Percentiles rank a stretch among this genome's conserved stretches.
phyloP scores from a whole-genome alignment of 2,888 invertebrate genomes.

The Hylaea fasciaria region DNA sequence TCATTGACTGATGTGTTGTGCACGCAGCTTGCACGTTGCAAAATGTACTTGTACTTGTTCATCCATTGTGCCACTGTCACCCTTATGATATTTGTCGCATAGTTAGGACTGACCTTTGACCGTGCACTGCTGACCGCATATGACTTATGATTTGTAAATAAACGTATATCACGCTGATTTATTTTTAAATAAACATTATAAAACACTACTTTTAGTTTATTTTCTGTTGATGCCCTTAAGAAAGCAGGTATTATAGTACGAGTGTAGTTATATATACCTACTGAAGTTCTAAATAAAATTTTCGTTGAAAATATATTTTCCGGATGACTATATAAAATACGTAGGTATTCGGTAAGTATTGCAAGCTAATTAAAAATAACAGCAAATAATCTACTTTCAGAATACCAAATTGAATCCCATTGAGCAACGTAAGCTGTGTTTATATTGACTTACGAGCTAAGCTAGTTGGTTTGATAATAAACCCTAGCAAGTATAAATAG shows the following conservation, averaged over 20 bases:
- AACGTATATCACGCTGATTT: conserved; percentile 72
- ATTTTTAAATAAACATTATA: conserved; percentile 72
- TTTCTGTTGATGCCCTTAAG: conserved; percentile 24
- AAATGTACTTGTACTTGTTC: neutral
- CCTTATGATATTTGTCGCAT: conserved; percentile 4
- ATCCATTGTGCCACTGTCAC: neutral
- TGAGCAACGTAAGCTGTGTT: no score
- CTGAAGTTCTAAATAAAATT: no score
- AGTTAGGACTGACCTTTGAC: conserved; percentile 12
- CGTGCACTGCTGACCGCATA: conserved; percentile 40
- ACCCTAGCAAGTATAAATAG: no score
- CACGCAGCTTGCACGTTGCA: neutral
- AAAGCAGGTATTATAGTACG: neutral
- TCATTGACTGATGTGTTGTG: neutral
- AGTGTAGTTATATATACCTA: no score
- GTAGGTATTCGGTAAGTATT: neutral
- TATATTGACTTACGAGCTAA: no score
- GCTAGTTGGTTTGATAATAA: no score
- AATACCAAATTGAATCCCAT: no score
- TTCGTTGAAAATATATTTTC: no score
- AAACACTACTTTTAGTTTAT: conserved; percentile 55
- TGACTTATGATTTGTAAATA: conserved; percentile 70
- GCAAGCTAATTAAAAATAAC: no score
- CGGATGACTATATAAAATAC: no score
- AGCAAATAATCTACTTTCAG: no score